Evolutionary conservation across 2,797 vertebrate genomes (phyloP), one percentile per base, ranked within the genome.

Genomic region (Selene dorsalis): DNA sequence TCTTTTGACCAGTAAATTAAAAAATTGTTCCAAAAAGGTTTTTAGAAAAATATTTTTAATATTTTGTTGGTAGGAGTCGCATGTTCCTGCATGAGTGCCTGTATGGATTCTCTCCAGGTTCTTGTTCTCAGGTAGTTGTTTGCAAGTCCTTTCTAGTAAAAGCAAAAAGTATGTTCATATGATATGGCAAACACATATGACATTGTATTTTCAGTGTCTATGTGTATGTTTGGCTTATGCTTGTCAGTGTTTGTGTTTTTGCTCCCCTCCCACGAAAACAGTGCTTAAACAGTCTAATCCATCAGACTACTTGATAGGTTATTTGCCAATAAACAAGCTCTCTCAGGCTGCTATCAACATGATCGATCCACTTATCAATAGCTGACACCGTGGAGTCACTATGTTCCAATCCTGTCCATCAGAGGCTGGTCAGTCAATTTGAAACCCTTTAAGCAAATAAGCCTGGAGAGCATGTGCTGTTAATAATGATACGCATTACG

Each of bases 351-450:
- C 80, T 86, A 87, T 90, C 80, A 83, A 71, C 80, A 45, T 18
- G 53, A 91, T 91, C 45, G 64, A 91, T 87, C 80, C 59, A 10
- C 67, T 78, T 77, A 87, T 91, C 90, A 88, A 90, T 91, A 91
- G 52, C 68, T 91, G 88, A 89, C 84, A 89, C 77, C 16, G 76
- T 56, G 16, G 64, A 87, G 87, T 90, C 84, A 61, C 50, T 82
- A 4, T 78, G 69, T 61, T 84, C 65, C 84, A 38, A 75, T 83
- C 45, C 75, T 88, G 85, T 88, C 85, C 84, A 90, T 91, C 88
- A 87, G 48, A 75, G 62, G 38, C 85, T 75, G 69, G 89, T 89
- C 84, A 88, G 82, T 91, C 89, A 84, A 83, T 87, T 80, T 80
- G 71, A 87, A 88, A 83, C 79, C 73, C 79, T 84, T 80, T 73